phyloP scores from a whole-genome alignment of 2,113 vertebrate species.

The Hipposideros armiger region DNA sequence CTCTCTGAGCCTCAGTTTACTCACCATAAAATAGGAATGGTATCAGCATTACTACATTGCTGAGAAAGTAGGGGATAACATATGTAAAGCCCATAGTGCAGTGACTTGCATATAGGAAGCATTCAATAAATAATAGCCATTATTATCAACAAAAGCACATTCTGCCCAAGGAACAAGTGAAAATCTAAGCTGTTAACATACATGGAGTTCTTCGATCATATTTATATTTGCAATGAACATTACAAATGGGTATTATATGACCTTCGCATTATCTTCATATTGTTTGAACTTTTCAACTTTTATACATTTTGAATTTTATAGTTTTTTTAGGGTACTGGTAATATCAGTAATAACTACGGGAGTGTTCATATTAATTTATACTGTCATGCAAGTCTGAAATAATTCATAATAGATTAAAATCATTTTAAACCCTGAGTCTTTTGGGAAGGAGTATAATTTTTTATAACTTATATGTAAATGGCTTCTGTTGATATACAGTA shows the following conservation, averaged over 20 bases:
- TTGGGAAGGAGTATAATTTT: not conserved
- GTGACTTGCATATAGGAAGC: not conserved
- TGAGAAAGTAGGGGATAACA: not conserved
- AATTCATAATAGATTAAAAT: constrained; percentile 17
- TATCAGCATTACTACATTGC: not conserved
- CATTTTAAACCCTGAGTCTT: not conserved
- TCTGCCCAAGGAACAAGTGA: constrained; percentile 13
- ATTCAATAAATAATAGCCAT: not conserved
- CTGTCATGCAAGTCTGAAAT: not conserved
- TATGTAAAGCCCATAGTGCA: not conserved
- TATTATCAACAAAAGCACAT: not conserved
- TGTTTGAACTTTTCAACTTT: not conserved
- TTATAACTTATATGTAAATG: not conserved
- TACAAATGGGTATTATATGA: not conserved
- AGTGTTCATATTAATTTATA: not conserved
- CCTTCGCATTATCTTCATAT: not conserved
- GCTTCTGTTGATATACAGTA: not conserved
- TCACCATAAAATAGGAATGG: not conserved
- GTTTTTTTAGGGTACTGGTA: not conserved
- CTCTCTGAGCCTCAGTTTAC: not conserved
- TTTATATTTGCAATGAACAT: not conserved
- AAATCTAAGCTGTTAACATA: not conserved
- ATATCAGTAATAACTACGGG: not conserved
- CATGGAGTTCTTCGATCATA: not conserved
- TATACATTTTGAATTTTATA: constrained; percentile 24